Evolutionary conservation across 2,888 invertebrate genomes (phyloP), one percentile per base, ranked within the genome.

Genomic region (Drosophila heteroneura): DNA sequence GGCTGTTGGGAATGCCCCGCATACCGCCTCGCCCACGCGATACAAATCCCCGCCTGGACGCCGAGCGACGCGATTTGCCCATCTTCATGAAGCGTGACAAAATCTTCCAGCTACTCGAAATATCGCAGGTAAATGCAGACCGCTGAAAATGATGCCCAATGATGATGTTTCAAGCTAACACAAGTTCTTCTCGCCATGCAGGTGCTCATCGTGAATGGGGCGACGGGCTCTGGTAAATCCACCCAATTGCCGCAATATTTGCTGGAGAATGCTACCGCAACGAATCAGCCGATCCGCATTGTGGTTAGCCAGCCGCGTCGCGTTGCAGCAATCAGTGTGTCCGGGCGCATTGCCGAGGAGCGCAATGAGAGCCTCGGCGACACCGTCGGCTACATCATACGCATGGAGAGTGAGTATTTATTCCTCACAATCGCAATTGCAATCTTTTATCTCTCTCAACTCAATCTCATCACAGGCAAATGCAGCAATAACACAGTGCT

Each of bases 191-290:
- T 47, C 16, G 26, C n/a, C 10, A 7, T 41, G 2, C 95, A 96
- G 94, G 95, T 96, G n/a, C 92, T 96, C 30, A 95, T 97, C 79
- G 95, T 98, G 30, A 95, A 96, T 6, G 97, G 97, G 0, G 97
- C 98, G 83, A 98, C 99, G 0, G 99, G 98, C 0, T 97, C 97
- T 64, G 99, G 99, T 1, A 99, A 99, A 94, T 98, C 98, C 0
- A 99, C 99, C 0, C 99, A 99, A 94, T 95, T 99, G 49, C 99
- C 99, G 0, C 99, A 99, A 91, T 97, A 97, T 89, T 96, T 99
- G 79, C 93, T 99, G 76, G 90, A 90, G 35, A 98, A 99, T 85
- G 95, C 97, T 93, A 95, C 94, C 81, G 94, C 94, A 85, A 94
- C 91, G 83, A 94, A 92, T 81, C 94, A 95, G 67, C 95, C 95